phyloP scores from a whole-genome alignment of 2,113 vertebrate species.

The Sorex araneus region DNA sequence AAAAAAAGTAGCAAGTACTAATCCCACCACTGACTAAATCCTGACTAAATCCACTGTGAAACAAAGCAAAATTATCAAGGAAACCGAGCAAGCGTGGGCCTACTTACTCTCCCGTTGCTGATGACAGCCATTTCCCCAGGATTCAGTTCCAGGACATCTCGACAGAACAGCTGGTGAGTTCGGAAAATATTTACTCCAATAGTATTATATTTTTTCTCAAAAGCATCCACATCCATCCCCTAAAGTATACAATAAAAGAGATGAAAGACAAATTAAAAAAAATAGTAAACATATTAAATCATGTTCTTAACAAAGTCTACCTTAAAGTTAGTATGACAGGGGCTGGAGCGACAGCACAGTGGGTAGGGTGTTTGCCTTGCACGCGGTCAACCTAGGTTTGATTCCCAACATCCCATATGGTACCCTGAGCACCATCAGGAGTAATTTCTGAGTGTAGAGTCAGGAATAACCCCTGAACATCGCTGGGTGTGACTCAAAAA shows the following conservation, averaged over 20 bases:
- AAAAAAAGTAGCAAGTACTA: background rate
- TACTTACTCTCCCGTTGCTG: conserved; percentile 97
- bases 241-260: conserved; percentile 84
- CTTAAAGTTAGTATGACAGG: conserved; percentile 34
- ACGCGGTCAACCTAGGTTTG: too few species aligned
- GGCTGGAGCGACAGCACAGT: too few species aligned
- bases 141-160: conserved; percentile 93
- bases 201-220: conserved; percentile 98
- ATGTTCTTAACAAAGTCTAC: conserved; percentile 1
- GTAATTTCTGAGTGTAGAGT: too few species aligned
- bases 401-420: too few species aligned
- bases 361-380: too few species aligned
- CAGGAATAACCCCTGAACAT: too few species aligned
- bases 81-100: background rate
- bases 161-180: conserved; percentile 95
- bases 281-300: background rate
- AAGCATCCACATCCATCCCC: conserved; percentile 93
- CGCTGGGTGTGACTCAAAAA: too few species aligned
- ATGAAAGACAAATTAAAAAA: conserved; percentile 11
- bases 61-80: conserved; percentile 10
- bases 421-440: too few species aligned
- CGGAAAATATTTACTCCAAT: conserved; percentile 93
- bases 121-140: conserved; percentile 93
- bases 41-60: conserved; percentile 31
- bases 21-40: conserved; percentile 14